phyloP scores from a whole-genome alignment of 2,888 invertebrate genomes.

The Melolontha melolontha region DNA sequence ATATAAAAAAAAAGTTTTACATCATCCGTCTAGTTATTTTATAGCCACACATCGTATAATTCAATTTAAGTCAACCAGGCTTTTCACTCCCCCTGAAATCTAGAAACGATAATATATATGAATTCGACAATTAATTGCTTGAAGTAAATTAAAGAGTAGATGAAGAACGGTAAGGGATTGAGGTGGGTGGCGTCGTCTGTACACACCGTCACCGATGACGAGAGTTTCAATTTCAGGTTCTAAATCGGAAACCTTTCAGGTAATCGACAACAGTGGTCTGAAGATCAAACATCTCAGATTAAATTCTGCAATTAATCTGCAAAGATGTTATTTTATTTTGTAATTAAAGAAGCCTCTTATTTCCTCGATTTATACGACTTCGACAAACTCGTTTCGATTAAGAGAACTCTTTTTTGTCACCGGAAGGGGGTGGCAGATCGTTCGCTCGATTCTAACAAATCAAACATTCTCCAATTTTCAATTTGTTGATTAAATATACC shows the following conservation, averaged over 20 bases:
- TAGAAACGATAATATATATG: constrained; percentile 23
- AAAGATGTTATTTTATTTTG: constrained; percentile 60
- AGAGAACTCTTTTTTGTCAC: constrained; percentile 9
- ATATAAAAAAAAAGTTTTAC: no score
- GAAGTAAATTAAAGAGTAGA: constrained; percentile 56
- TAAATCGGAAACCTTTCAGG: constrained; percentile 63
- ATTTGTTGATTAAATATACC: constrained; percentile 29
- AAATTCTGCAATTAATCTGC: constrained; percentile 57
- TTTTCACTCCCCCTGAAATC: constrained; percentile 6
- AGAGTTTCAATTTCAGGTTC: constrained; percentile 60
- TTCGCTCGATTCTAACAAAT: constrained; percentile 18
- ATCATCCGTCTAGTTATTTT: no score
- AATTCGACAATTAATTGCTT: constrained; percentile 55
- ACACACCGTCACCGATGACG: constrained; percentile 50
- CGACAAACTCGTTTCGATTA: constrained; percentile 30
- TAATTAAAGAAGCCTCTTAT: constrained; percentile 60
- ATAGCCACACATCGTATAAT: no score
- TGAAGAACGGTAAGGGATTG: neutral
- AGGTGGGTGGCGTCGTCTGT: constrained; percentile 39
- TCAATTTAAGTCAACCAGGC: neutral
- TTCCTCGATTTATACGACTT: constrained; percentile 31
- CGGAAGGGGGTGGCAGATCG: constrained; percentile 20
- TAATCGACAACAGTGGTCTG: constrained; percentile 57
- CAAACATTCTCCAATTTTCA: constrained; percentile 30
- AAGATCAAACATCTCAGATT: constrained; percentile 61